phyloP scores from a whole-genome alignment of 2,113 vertebrate genomes.

The Lepus americanus region DNA sequence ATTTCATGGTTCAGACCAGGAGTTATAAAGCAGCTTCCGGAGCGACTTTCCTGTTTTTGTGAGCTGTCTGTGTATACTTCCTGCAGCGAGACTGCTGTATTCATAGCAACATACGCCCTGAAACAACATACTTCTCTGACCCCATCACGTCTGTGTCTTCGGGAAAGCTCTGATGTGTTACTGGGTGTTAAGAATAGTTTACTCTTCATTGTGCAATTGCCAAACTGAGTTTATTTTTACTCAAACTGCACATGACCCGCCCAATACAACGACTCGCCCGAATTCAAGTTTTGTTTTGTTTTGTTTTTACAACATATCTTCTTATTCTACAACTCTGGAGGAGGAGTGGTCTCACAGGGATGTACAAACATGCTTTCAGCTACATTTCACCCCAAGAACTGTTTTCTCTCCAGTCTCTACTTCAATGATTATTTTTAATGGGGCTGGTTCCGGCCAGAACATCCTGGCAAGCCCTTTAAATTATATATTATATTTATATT shows the following conservation, averaged over 20 bases:
- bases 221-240: slow-evolving; percentile 66
- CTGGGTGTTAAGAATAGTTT: slow-evolving; percentile 67
- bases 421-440: slow-evolving; percentile 53
- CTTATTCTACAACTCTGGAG: background rate
- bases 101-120: slow-evolving; percentile 71
- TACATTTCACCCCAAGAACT: background rate
- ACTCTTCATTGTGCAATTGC: slow-evolving; percentile 40
- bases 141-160: slow-evolving; percentile 72
- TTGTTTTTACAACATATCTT: background rate
- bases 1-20: slow-evolving; percentile 53
- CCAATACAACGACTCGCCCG: slow-evolving; percentile 20
- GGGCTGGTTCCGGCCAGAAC: background rate
- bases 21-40: slow-evolving; percentile 73
- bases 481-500: background rate
- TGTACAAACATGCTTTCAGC: background rate
- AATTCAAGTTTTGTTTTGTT: slow-evolving; percentile 34
- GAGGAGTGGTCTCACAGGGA: background rate
- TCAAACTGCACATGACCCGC: slow-evolving; percentile 11
- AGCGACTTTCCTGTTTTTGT: slow-evolving; percentile 78
- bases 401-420: background rate
- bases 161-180: slow-evolving; percentile 66
- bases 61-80: slow-evolving; percentile 68
- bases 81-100: slow-evolving; percentile 71
- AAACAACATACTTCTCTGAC: slow-evolving; percentile 71
- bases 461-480: slow-evolving; percentile 10